Evolutionary conservation across 2,888 invertebrate species (phyloP).

Genomic region (Argyresthia goedartella): DNA sequence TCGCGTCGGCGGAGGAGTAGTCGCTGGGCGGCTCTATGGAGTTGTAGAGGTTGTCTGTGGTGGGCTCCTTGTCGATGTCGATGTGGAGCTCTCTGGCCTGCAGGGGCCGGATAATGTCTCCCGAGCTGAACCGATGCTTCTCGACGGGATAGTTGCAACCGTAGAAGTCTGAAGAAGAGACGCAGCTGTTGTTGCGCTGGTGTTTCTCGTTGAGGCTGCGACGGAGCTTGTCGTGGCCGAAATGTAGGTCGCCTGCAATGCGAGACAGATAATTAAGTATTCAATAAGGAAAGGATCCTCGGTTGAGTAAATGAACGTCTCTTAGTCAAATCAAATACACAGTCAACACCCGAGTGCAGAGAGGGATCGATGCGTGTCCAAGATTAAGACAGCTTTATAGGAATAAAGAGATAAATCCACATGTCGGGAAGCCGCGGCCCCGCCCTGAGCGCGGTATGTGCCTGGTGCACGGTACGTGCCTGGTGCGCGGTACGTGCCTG

Average conservation of each 20-base stretch:
- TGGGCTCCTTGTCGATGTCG: slow-evolving; percentile 42
- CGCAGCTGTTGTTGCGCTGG: slow-evolving; percentile 65
- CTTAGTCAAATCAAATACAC: background rate
- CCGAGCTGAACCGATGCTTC: slow-evolving; percentile 62
- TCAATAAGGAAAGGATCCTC: too few species aligned
- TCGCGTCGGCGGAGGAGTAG: slow-evolving; percentile 42
- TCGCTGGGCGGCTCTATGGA: slow-evolving; percentile 50
- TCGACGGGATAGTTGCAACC: slow-evolving; percentile 68
- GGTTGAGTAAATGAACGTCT: too few species aligned
- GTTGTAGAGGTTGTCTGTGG: slow-evolving; percentile 49
- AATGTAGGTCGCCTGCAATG: slow-evolving; percentile 54
- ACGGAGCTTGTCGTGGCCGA: slow-evolving; percentile 56
- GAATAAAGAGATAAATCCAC: too few species aligned
- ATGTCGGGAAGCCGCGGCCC: too few species aligned
- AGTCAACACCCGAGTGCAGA: background rate
- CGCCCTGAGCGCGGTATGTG: too few species aligned
- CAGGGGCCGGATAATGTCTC: slow-evolving; percentile 56
- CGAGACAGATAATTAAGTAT: background rate
- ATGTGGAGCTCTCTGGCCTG: slow-evolving; percentile 58
- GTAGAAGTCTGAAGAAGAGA: slow-evolving; percentile 65
- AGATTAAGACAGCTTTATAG: too few species aligned
- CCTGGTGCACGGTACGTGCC: too few species aligned
- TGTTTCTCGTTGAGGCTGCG: slow-evolving; percentile 65
- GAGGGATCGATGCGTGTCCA: too few species aligned
- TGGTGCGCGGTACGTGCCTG: too few species aligned